These are phyloP conservation scores for Hypomecis punctinalis DNA, from an alignment of 2,888 invertebrate species.

Conservation along the genomic window DNA sequence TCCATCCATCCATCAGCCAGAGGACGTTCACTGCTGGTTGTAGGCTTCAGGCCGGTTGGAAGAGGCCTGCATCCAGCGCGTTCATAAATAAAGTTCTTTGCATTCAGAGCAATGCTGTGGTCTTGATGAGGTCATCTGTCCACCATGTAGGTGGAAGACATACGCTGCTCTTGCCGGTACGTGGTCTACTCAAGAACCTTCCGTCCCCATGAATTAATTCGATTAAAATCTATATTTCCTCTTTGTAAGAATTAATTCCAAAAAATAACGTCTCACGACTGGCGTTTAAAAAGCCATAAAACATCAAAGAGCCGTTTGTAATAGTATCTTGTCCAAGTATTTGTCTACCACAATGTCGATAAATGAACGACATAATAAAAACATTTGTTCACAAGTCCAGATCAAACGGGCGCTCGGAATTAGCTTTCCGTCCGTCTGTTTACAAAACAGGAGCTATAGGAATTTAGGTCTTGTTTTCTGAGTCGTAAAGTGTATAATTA, in stretches of 20 bases:
- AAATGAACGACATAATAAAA: constrained; percentile 31
- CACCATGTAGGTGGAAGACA: no score
- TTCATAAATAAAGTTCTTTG: no score
- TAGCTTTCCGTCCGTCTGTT: constrained; percentile 37
- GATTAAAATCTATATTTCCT: neutral
- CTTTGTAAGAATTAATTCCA: neutral
- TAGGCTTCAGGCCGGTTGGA: no score
- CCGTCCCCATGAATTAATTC: no score
- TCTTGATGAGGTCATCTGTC: no score
- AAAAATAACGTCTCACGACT: neutral
- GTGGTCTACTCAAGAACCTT: no score
- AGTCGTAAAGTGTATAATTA: constrained; percentile 46
- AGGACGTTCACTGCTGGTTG: no score
- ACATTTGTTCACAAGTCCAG: constrained; percentile 26
- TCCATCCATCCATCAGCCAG: no score
- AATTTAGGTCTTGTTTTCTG: constrained; percentile 44
- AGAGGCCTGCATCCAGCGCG: no score
- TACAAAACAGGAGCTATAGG: constrained; percentile 36
- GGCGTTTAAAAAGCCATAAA: constrained; percentile 2
- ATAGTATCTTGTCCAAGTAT: constrained; percentile 26
- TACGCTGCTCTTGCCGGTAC: no score
- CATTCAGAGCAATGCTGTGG: no score
- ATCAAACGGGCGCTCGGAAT: constrained; percentile 40
- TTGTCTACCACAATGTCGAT: constrained; percentile 26
- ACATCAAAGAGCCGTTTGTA: constrained; percentile 22